phyloP scores from a whole-genome alignment of 2,888 invertebrate genomes.

The Alviniconcha strummeri region DNA sequence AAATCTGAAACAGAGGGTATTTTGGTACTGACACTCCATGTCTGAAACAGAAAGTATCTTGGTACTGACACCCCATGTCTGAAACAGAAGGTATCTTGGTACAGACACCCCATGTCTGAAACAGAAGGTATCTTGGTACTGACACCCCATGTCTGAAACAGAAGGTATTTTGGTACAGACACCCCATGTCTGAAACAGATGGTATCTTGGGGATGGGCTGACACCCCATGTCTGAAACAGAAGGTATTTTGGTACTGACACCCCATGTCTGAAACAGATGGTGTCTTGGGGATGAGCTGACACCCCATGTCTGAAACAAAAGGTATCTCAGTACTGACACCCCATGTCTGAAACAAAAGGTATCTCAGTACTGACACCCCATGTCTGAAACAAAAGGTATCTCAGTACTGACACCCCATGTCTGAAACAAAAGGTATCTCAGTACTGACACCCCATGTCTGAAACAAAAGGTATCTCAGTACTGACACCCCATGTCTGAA shows the following conservation, averaged over 20 bases:
- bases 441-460: too few species aligned
- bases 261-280: conserved; percentile 54
- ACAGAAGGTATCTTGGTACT: conserved; percentile 43
- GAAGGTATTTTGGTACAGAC: conserved; percentile 32
- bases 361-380: too few species aligned
- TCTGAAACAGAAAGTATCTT: conserved; percentile 49
- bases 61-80: conserved; percentile 55
- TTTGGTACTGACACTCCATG: conserved; percentile 47
- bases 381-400: too few species aligned
- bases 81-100: conserved; percentile 36
- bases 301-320: too few species aligned
- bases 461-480: too few species aligned
- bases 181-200: conserved; percentile 55
- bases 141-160: conserved; percentile 56
- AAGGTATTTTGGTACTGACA: conserved; percentile 34
- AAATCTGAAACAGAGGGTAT: conserved; percentile 51
- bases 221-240: conserved; percentile 55
- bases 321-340: too few species aligned
- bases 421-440: too few species aligned
- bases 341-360: too few species aligned
- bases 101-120: conserved; percentile 56
- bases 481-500: too few species aligned
- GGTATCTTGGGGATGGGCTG: conserved; percentile 44
- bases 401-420: too few species aligned
- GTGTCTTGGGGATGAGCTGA: too few species aligned